phyloP scores from a whole-genome alignment of 2,113 vertebrate genomes.

The Entelurus aequoreus region DNA sequence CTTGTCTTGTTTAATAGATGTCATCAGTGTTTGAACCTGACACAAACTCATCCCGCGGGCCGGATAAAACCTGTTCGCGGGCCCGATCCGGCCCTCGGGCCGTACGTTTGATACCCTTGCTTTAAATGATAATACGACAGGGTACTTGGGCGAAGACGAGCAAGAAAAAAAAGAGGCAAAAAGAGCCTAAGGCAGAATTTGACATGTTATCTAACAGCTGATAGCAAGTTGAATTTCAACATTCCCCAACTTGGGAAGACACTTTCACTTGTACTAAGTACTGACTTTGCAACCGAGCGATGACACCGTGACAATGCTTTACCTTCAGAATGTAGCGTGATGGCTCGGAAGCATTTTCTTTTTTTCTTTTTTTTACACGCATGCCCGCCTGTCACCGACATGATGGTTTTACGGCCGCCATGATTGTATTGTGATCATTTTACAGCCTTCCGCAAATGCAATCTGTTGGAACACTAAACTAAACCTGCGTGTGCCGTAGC shows the following conservation, averaged over 20 bases:
- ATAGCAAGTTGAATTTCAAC: slow-evolving; percentile 4
- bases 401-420: background rate
- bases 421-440: background rate
- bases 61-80: no score
- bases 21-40: no score
- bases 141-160: no score
- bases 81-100: no score
- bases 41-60: no score
- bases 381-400: background rate
- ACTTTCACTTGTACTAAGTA: slow-evolving; percentile 9
- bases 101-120: no score
- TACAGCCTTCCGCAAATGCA: background rate
- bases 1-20: no score
- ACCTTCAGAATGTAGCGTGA: slow-evolving; percentile 1
- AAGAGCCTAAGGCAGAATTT: background rate
- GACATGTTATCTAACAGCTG: slow-evolving; percentile 7
- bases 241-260: slow-evolving; percentile 22
- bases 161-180: no score
- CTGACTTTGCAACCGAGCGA: background rate
- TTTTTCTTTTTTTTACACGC: background rate
- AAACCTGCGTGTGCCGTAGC: background rate
- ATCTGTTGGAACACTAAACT: background rate
- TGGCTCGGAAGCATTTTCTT: no score
- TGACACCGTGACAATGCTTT: background rate
- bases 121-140: no score